Evolutionary conservation across 2,888 invertebrate species (phyloP).

Genomic region (Epicampocera succincta): DNA sequence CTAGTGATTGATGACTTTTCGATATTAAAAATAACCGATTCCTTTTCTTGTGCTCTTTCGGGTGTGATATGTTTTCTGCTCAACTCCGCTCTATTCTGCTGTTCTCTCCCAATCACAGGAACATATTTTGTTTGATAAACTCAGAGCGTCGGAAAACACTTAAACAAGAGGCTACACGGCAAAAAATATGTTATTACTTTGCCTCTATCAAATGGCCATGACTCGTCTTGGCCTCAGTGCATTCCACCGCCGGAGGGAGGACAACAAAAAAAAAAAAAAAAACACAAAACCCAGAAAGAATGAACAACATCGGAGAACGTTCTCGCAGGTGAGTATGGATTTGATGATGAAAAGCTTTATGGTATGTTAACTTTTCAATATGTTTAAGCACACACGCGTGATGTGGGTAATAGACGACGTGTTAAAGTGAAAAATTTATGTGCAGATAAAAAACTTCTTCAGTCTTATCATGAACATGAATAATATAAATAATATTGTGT

Average conservation of each 20-base stretch:
- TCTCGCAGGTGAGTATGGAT: conserved; percentile 30
- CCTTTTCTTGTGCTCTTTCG: too few species aligned
- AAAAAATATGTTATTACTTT: too few species aligned
- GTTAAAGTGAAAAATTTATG: conserved; percentile 55
- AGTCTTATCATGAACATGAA: conserved; percentile 15
- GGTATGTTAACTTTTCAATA: conserved; percentile 70
- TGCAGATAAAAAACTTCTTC: conserved; percentile 15
- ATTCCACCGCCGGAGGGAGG: too few species aligned
- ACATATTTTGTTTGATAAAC: too few species aligned
- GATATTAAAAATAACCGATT: too few species aligned
- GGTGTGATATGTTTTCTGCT: too few species aligned
- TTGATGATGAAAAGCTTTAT: conserved; percentile 70
- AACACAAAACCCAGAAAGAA: too few species aligned
- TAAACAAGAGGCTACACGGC: too few species aligned
- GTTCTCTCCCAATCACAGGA: too few species aligned
- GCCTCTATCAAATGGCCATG: background rate
- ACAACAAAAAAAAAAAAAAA: background rate
- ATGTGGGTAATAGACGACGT: conserved; percentile 70
- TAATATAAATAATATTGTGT: conserved; percentile 31
- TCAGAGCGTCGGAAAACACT: too few species aligned
- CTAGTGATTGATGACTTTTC: too few species aligned
- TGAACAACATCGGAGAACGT: background rate
- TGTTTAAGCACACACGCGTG: conserved; percentile 69
- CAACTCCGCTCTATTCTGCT: background rate
- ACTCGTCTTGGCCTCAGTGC: background rate